These are phyloP conservation scores for Ommatoiulus sabulosus DNA, from an alignment of 2,888 invertebrate genomes.

Conservation along the genomic window DNA sequence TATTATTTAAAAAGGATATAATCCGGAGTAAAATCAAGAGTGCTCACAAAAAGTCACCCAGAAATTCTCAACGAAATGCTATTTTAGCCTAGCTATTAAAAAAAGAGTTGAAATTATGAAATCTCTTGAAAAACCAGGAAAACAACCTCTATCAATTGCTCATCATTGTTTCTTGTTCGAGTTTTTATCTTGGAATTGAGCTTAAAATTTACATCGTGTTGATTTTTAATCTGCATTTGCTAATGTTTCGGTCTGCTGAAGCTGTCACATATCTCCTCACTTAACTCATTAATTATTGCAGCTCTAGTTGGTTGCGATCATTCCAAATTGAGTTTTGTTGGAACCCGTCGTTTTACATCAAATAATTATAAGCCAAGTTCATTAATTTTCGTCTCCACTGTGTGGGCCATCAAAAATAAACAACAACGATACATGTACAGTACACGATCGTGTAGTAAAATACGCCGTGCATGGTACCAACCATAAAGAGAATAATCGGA, in stretches of 20 bases:
- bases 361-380: neutral
- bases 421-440: neutral
- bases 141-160: neutral
- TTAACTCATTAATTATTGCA: neutral
- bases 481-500: neutral
- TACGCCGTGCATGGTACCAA: neutral
- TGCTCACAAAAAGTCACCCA: no score
- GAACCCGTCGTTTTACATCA: slow-evolving; percentile 11
- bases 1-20: no score
- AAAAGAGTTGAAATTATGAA: neutral
- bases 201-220: neutral
- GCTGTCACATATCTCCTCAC: neutral
- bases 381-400: neutral
- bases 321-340: neutral
- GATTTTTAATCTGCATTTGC: neutral
- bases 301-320: neutral
- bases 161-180: no score
- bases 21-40: no score
- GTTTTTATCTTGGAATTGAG: neutral
- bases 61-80: no score
- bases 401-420: neutral
- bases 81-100: neutral
- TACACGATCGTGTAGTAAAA: neutral
- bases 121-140: no score
- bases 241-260: neutral